phyloP scores from a whole-genome alignment of 2,888 invertebrate genomes.

The Thera britannica region DNA sequence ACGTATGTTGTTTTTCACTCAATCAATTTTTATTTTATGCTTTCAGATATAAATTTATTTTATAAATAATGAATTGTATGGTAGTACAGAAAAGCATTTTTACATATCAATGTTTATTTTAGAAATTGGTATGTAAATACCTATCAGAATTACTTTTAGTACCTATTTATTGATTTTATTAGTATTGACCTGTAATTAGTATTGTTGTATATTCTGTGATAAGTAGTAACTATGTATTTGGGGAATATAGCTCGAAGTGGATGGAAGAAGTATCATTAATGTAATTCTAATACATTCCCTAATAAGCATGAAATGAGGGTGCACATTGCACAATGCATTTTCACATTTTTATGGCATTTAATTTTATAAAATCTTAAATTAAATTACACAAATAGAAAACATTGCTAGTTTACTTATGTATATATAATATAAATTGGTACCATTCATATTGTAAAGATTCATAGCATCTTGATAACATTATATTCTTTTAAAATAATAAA shows the following conservation, averaged over 20 bases:
- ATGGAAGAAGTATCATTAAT: conserved; percentile 14
- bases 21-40: conserved; percentile 7
- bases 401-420: conserved; percentile 22
- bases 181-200: conserved; percentile 25
- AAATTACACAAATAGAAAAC: conserved; percentile 44
- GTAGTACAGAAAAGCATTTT: conserved; percentile 6
- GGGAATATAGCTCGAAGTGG: conserved; percentile 17
- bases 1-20: conserved; percentile 1
- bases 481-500: conserved; percentile 4
- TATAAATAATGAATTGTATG: neutral
- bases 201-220: conserved; percentile 30
- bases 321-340: conserved; percentile 24
- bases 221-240: conserved; percentile 32
- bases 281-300: conserved; percentile 37
- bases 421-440: conserved; percentile 5
- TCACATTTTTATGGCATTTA: conserved; percentile 27
- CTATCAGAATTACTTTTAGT: conserved; percentile 9
- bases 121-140: neutral
- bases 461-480: conserved; percentile 18
- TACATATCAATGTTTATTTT: conserved; percentile 10
- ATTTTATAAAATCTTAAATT: conserved; percentile 45
- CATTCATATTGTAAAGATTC: conserved; percentile 1
- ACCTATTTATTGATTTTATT: conserved; percentile 5
- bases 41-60: neutral
- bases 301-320: conserved; percentile 44